phyloP scores from a whole-genome alignment of 2,113 vertebrate genomes.

The Nibea coibor region DNA sequence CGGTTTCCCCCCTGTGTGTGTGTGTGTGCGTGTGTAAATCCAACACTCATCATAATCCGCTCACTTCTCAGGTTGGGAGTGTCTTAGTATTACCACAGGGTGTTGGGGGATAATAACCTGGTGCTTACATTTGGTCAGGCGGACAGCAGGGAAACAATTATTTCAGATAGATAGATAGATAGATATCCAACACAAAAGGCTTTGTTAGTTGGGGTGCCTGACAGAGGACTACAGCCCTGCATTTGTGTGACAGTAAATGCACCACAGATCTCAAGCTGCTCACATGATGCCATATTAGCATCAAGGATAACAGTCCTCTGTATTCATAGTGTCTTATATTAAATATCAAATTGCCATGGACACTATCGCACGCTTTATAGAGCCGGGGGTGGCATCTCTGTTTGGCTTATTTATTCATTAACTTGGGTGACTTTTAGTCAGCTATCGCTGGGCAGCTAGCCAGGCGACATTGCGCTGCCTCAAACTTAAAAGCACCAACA shows the following conservation, averaged over 20 bases:
- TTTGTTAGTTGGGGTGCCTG: not conserved
- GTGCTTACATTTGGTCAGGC: constrained; percentile 34
- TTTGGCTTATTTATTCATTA: constrained; percentile 1
- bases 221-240: not conserved
- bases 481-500: constrained; percentile 38
- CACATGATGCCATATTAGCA: constrained; percentile 3
- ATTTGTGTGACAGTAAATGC: constrained; percentile 2
- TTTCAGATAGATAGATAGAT: not conserved
- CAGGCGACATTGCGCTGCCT: constrained; percentile 8
- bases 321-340: not conserved
- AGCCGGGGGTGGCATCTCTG: not conserved
- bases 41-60: constrained; percentile 76
- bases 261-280: constrained; percentile 3
- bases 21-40: constrained; percentile 65
- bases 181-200: not conserved
- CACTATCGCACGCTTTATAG: not conserved
- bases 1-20: constrained; percentile 42
- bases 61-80: constrained; percentile 64
- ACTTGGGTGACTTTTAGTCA: constrained; percentile 28
- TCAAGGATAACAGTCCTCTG: not conserved
- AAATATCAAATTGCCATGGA: not conserved
- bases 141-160: constrained; percentile 17
- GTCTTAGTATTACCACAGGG: constrained; percentile 56
- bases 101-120: constrained; percentile 54
- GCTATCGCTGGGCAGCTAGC: constrained; percentile 18